Percentiles rank a stretch among this genome's conserved stretches.
Conservation (phyloP, 2,888 invertebrate genomes). For the Erpobdella octoculata region DNA sequence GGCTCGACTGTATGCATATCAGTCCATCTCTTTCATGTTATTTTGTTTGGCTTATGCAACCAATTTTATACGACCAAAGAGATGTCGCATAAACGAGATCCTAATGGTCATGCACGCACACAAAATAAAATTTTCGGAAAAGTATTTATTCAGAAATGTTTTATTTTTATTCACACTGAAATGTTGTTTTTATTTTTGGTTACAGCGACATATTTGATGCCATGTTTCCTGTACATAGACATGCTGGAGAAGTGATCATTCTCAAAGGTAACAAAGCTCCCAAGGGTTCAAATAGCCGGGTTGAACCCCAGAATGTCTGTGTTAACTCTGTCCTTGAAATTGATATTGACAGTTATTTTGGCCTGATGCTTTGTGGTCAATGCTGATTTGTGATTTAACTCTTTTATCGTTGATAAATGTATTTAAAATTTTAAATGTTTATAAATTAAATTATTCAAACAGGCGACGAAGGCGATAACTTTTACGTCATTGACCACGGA, state of each 20-base stretch:
- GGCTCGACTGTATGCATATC: no score
- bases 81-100: no score
- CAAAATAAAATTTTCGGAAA: neutral
- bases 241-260: constrained; percentile 28
- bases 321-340: neutral
- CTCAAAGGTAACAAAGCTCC: constrained; percentile 18
- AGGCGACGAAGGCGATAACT: constrained; percentile 95
- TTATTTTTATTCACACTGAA: neutral
- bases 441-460: neutral
- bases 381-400: neutral
- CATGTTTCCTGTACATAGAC: constrained; percentile 28
- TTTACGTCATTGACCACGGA: constrained; percentile 95
- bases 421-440: neutral
- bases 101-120: neutral
- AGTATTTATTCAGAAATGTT: neutral
- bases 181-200: no score
- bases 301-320: no score
- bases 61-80: no score
- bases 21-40: no score
- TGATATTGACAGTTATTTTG: neutral
- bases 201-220: constrained; percentile 30
- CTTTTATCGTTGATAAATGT: neutral
- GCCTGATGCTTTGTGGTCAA: no score
- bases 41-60: no score
- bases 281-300: no score